Evolutionary conservation across 2,113 vertebrate genomes (phyloP), one percentile per base, ranked within the genome.

Genomic region (Delphinapterus leucas): DNA sequence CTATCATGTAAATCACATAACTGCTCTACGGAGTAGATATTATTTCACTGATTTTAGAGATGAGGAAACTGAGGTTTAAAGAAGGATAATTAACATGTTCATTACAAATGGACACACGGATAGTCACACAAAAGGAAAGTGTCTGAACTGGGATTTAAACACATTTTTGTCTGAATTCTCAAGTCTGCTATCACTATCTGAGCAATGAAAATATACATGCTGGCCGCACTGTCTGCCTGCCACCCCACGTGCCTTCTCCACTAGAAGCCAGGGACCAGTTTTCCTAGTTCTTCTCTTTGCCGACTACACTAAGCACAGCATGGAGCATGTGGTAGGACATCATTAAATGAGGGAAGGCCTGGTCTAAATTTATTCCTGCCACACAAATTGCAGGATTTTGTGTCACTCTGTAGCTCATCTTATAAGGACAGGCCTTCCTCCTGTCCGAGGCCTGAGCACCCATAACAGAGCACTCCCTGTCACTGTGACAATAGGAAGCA

Each of bases 401-500:
- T 23, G 9, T 44, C 87, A 21, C 41, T 31, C 0, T 83, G 23
- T 55, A 82, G 0, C 82, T 96, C 74, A 4, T 90, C 68, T 36
- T 36, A 14, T 60, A 44, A 88, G 86, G 25, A 85, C 6, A 84
- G 76, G 70, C 93, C 93, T 74, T 55, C 14, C 71, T 44, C 38
- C 94, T 94, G 76, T 92, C 61, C 23, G 25, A 15, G 47, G 41
- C 60, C 53, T 77, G 41, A 47, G 90, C 28, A 80, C 61, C 82
- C 70, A 31, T 18, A 53, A 77, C 74, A 87, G 90, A 31, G 88
- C 23, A 61, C 81, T 95, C 38, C 95, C 82, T 93, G 95, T 92
- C 90, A n/a, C 12, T 20, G 89, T 98, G 91, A 96, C 92, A 97
- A 87, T 91, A 96, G 92, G 81, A 98, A 88, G 80, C 95, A 61